phyloP scores from a whole-genome alignment of 2,113 vertebrate species.

The Plotosus lineatus region DNA sequence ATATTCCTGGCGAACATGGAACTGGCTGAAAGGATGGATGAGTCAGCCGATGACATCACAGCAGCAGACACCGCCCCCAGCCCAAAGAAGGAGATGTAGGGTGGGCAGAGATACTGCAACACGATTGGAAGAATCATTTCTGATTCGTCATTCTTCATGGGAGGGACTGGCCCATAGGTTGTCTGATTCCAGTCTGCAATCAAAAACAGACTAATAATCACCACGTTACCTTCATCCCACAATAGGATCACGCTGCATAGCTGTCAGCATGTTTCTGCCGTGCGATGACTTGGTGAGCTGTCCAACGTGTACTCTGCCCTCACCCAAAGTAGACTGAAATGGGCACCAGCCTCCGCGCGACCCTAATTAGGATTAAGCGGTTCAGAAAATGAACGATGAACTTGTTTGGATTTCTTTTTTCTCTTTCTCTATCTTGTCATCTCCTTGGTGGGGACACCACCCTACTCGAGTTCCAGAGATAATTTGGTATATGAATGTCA shows the following conservation, averaged over 20 bases:
- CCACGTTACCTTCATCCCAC: neutral
- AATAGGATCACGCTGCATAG: neutral
- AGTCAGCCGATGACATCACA: slow-evolving; percentile 98
- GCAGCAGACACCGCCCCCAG: slow-evolving; percentile 94
- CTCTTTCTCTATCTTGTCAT: too few species aligned
- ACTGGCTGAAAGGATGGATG: slow-evolving; percentile 96
- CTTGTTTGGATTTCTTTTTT: too few species aligned
- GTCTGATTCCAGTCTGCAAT: slow-evolving; percentile 93
- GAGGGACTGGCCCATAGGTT: slow-evolving; percentile 76
- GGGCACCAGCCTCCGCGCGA: too few species aligned
- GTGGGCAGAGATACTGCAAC: slow-evolving; percentile 90
- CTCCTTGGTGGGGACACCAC: too few species aligned
- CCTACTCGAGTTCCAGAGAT: too few species aligned
- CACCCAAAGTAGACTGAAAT: too few species aligned
- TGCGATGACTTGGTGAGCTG: too few species aligned
- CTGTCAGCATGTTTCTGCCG: too few species aligned
- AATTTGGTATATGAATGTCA: too few species aligned
- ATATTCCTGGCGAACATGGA: slow-evolving; percentile 99
- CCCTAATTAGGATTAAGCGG: too few species aligned
- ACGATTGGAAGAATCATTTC: slow-evolving; percentile 98
- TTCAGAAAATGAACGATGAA: too few species aligned
- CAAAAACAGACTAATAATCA: slow-evolving; percentile 7
- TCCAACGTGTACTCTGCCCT: too few species aligned
- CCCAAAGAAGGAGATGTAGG: slow-evolving; percentile 93
- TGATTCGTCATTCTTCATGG: slow-evolving; percentile 80